Evolutionary conservation across 2,797 vertebrate genomes (phyloP), one percentile per base, ranked within the genome.

Genomic region (Lepus oiostolus): DNA sequence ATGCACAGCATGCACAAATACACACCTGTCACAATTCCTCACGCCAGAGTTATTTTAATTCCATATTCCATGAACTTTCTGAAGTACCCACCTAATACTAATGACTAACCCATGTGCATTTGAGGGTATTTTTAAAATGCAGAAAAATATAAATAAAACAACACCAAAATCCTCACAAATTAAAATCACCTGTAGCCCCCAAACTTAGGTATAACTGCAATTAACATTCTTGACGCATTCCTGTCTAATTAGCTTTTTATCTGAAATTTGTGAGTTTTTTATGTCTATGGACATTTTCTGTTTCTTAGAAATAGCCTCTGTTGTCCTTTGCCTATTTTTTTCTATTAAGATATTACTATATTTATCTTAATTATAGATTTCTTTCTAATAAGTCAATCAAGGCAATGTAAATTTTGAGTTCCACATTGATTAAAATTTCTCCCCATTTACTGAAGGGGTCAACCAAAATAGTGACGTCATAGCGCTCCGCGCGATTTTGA

Each of bases 121-220:
- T 93, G 62, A 70, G 54, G 68, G 76, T 54, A 72, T 67, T 81
- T 81, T 22, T 7, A 58, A 88, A 72, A 85, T 88, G 32, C 30
- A n/a, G 5, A 62, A 65, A n/a, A 42, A 2, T 75, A 77, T 38
- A 42, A 82, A 2, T 11, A 26, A 94, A 87, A 84, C 21, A 86
- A 88, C 38, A 68, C 11, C 21, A 10, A 4, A n/a, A 89, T n/a
- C 1, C 11, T 2, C 26, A 24, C 30, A 90, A 68, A 58, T 32
- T 74, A 82, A 77, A 89, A 19, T 62, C 28, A 42, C 63, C 5
- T 9, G 1, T 83, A 77, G 50, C 32, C 30, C 65, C 52, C 35
- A 70, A 76, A 83, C 4, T 5, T 7, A 76, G 6, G 86, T 9
- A 50, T 42, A 83, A 74, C 13, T 4, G 11, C 22, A 62, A 35